A percentile compares a stretch with the other conserved stretches of the same genome.
Evolutionary conservation across 1,140 invertebrate species (phyloP).

Genomic region (Archegozetes longisetosus): DNA sequence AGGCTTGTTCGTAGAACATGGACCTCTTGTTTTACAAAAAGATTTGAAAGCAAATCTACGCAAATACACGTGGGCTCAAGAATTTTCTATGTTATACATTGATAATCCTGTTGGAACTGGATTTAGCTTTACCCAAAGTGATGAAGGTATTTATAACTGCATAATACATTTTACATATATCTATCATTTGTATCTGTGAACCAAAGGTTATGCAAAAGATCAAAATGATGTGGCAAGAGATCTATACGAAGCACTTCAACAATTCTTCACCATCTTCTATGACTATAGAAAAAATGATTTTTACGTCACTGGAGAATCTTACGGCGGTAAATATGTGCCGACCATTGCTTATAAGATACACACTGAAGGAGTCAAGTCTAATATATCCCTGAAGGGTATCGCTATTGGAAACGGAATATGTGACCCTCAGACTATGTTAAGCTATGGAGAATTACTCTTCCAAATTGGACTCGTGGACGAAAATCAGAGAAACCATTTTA

Average conservation of each 20-base stretch:
- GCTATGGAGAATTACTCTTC: slow-evolving; percentile 64
- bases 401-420: slow-evolving; percentile 69
- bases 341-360: slow-evolving; percentile 56
- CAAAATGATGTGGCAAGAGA: slow-evolving; percentile 18
- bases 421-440: slow-evolving; percentile 58
- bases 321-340: slow-evolving; percentile 47
- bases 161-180: neutral
- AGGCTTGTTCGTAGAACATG: slow-evolving; percentile 64
- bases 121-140: slow-evolving; percentile 24
- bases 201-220: slow-evolving; percentile 17
- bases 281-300: slow-evolving; percentile 21
- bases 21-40: slow-evolving; percentile 39
- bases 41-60: slow-evolving; percentile 40
- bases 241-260: slow-evolving; percentile 19
- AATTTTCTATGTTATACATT: slow-evolving; percentile 59
- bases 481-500: slow-evolving; percentile 34
- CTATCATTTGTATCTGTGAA: neutral
- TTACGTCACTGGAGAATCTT: slow-evolving; percentile 24
- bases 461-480: slow-evolving; percentile 58
- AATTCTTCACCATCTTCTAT: slow-evolving; percentile 21
- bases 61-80: slow-evolving; percentile 53
- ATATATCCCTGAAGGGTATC: slow-evolving; percentile 35
- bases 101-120: slow-evolving; percentile 69
- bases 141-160: neutral
- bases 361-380: slow-evolving; percentile 29